These are phyloP conservation scores for Lithodes maja DNA, from an alignment of 2,888 invertebrate genomes.

Conservation along the genomic window DNA sequence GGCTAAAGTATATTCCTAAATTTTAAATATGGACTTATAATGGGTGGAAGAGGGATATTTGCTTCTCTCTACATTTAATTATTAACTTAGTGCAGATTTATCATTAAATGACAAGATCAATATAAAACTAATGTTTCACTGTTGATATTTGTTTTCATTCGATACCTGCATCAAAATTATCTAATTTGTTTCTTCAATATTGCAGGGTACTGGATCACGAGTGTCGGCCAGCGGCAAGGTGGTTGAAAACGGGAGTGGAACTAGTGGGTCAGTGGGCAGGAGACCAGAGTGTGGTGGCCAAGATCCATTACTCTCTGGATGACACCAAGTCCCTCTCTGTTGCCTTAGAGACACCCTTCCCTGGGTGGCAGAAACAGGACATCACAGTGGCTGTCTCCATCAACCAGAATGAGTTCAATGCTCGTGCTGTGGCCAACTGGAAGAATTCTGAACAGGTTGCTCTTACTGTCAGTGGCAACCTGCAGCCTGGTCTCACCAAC, in stretches of 20 bases:
- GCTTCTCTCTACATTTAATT: too few relatives aligned
- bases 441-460: constrained; percentile 49
- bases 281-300: constrained; percentile 31
- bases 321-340: constrained; percentile 32
- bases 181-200: too few relatives aligned
- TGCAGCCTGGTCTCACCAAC: constrained; percentile 27
- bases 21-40: too few relatives aligned
- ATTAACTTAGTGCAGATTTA: too few relatives aligned
- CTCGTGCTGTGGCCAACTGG: constrained; percentile 46
- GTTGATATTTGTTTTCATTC: too few relatives aligned
- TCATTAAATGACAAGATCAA: too few relatives aligned
- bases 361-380: constrained; percentile 61
- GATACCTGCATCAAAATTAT: too few relatives aligned
- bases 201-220: constrained; percentile 38
- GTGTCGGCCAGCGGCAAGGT: constrained; percentile 23
- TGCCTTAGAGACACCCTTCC: constrained; percentile 54
- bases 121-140: too few relatives aligned
- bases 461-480: constrained; percentile 25
- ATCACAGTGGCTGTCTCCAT: constrained; percentile 25
- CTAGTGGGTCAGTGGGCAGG: constrained; percentile 45
- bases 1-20: too few relatives aligned
- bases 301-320: constrained; percentile 31
- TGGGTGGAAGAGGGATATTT: too few relatives aligned
- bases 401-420: constrained; percentile 12
- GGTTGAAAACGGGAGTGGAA: constrained; percentile 31